A percentile compares a stretch with the other conserved stretches of the same genome.
Evolutionary conservation across 2,797 vertebrate genomes (phyloP).

Genomic region (Brachymystax lenok): DNA sequence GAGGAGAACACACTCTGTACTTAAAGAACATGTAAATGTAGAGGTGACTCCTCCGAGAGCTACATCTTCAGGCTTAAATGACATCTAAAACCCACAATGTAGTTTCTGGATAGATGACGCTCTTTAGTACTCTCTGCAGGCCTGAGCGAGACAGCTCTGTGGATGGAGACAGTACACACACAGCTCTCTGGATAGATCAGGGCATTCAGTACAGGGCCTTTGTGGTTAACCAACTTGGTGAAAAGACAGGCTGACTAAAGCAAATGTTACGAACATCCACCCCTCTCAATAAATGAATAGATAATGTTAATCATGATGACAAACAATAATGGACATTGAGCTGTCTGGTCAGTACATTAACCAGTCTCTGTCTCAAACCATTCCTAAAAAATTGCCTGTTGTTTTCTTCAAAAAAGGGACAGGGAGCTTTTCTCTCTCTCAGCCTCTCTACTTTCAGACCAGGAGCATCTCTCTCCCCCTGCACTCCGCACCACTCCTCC

Average conservation of each 20-base stretch:
- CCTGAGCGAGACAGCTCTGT: background rate
- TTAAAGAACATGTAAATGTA: constrained; percentile 3
- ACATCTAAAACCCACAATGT: background rate
- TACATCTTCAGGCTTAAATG: background rate
- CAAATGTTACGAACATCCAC: background rate
- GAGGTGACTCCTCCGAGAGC: constrained; percentile 9
- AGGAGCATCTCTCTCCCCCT: too few species aligned
- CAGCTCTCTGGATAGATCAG: background rate
- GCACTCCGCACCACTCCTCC: too few species aligned
- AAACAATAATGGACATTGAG: constrained; percentile 38
- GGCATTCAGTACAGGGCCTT: background rate
- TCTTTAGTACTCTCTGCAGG: background rate
- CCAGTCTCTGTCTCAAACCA: constrained; percentile 32
- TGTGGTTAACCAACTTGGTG: constrained; percentile 5
- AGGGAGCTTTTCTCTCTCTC: background rate
- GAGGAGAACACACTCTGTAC: background rate
- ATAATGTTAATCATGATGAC: constrained; percentile 29
- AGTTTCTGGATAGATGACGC: constrained; percentile 6
- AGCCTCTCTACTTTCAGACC: too few species aligned
- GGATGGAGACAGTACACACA: background rate
- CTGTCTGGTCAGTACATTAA: constrained; percentile 46
- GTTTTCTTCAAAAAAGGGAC: background rate
- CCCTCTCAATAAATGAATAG: constrained; percentile 36
- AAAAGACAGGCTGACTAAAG: constrained; percentile 10
- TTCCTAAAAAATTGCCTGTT: background rate